Percentiles rank a stretch among this genome's conserved stretches.
phyloP scores from a whole-genome alignment of 2,888 invertebrate genomes.

The Acronicta aceris region DNA sequence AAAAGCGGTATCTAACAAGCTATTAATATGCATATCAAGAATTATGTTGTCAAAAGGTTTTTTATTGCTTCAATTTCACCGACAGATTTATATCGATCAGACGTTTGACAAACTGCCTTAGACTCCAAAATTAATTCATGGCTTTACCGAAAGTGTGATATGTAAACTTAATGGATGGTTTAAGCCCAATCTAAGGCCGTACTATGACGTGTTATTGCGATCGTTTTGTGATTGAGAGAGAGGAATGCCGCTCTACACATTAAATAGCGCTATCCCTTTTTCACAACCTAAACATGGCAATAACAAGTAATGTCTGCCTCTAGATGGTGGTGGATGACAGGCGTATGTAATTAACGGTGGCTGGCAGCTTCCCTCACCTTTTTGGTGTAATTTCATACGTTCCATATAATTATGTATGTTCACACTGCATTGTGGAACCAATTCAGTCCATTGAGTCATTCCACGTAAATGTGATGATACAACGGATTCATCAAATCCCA shows the following conservation, averaged over 20 bases:
- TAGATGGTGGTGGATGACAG: conserved; percentile 65
- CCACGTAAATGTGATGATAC: conserved; percentile 59
- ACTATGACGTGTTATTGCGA: too few relatives aligned
- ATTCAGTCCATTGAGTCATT: conserved; percentile 38
- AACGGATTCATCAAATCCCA: conserved; percentile 56
- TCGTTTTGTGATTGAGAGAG: too few relatives aligned
- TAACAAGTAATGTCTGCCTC: too few relatives aligned
- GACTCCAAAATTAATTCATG: conserved; percentile 38
- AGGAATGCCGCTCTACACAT: too few relatives aligned
- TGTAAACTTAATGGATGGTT: conserved; percentile 50
- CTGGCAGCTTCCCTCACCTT: conserved; percentile 47
- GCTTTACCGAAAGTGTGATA: conserved; percentile 35
- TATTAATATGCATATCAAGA: conserved; percentile 28
- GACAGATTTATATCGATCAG: conserved; percentile 46
- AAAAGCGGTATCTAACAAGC: conserved; percentile 6
- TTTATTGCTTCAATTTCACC: conserved; percentile 37
- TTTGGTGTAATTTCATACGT: conserved; percentile 68
- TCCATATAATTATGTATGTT: conserved; percentile 25
- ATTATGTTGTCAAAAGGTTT: conserved; percentile 31
- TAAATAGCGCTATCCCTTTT: too few relatives aligned
- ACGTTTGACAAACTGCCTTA: conserved; percentile 40
- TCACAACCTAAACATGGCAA: too few relatives aligned
- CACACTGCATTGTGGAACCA: conserved; percentile 41
- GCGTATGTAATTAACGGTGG: conserved; percentile 60
- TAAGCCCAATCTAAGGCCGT: conserved; percentile 65